Evolutionary conservation across 2,888 invertebrate species (phyloP).

Genomic region (Sphaerophoria taeniata): DNA sequence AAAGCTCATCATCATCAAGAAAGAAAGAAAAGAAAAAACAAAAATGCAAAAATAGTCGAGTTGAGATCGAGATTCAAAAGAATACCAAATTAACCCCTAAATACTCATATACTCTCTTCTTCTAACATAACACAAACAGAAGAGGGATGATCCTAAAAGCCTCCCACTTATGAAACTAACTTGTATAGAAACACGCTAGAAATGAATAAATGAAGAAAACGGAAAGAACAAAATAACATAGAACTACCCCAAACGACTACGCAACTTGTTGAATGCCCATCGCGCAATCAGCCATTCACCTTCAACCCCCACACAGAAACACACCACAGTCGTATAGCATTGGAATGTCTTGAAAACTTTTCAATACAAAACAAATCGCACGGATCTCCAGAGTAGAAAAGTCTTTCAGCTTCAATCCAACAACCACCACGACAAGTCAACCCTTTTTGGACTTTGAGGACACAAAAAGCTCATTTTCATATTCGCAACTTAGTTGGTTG

Average conservation of each 20-base stretch:
- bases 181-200: conserved; percentile 49
- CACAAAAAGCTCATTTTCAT: conserved; percentile 56
- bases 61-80: conserved; percentile 39
- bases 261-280: conserved; percentile 72
- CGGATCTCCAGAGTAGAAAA: not conserved
- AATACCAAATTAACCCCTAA: conserved; percentile 68
- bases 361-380: conserved; percentile 26
- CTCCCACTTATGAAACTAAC: conserved; percentile 11
- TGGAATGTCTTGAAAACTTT: conserved; percentile 66
- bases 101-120: conserved; percentile 58
- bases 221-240: conserved; percentile 32
- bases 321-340: conserved; percentile 57
- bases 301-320: conserved; percentile 42
- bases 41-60: conserved; percentile 16
- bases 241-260: conserved; percentile 67
- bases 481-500: conserved; percentile 44
- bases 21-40: not conserved
- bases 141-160: conserved; percentile 8
- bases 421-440: not conserved
- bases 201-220: conserved; percentile 50
- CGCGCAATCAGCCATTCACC: conserved; percentile 74
- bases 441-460: conserved; percentile 52
- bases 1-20: conserved; percentile 49
- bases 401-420: conserved; percentile 1
- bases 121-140: conserved; percentile 10